Percentiles rank a stretch among this genome's conserved stretches.
These are phyloP conservation scores for Hippocampus barbouri DNA, from an alignment of 2,113 vertebrate species.

Conservation along the genomic window DNA sequence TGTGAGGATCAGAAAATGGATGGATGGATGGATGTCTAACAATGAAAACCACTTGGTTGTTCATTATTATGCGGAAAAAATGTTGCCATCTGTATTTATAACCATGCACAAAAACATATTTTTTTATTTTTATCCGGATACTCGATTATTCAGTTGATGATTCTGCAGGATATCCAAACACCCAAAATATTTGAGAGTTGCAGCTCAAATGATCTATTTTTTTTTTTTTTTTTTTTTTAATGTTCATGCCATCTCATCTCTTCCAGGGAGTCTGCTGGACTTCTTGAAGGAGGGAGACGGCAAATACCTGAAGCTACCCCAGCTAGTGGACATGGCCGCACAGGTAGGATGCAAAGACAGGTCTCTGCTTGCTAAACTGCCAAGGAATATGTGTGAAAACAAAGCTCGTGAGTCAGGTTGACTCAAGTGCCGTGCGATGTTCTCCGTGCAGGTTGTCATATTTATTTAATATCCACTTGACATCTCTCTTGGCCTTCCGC, in stretches of 20 bases:
- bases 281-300: conserved; percentile 98
- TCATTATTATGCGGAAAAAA: no score
- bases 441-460: conserved; percentile 44
- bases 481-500: conserved; percentile 13
- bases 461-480: conserved; percentile 46
- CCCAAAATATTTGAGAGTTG: no score
- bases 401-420: neutral
- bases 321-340: conserved; percentile 96
- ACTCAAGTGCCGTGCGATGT: conserved; percentile 6
- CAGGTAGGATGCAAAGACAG: conserved; percentile 76
- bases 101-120: no score
- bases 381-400: conserved; percentile 1
- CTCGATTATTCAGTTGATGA: no score
- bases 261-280: conserved; percentile 89
- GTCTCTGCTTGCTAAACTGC: neutral
- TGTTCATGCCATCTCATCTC: neutral
- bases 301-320: conserved; percentile 92
- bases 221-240: no score
- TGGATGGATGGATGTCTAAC: no score
- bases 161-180: no score
- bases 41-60: no score
- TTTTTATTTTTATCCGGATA: no score
- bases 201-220: no score
- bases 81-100: no score
- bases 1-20: no score